Evolutionary conservation across 2,888 invertebrate genomes (phyloP), one percentile per base, ranked within the genome.

Genomic region (Galerucella calmariensis): DNA sequence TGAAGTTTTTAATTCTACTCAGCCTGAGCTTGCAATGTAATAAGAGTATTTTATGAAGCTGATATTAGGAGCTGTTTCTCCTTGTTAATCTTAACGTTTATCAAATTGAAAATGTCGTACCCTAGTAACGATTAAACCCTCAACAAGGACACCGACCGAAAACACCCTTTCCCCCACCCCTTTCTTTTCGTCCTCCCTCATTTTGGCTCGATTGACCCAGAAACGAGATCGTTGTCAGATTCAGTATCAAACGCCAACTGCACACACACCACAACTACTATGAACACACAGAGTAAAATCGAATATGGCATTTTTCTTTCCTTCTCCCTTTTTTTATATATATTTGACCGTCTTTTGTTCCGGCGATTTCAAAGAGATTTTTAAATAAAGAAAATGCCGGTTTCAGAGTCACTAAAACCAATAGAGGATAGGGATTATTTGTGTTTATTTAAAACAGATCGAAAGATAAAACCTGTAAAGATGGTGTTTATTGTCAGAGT

Each of bases 221-320:
- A 75, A 77, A 61, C 74, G 69, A 74, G 70, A 74, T 70, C 73
- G 69, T 76, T 76, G 71, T 74, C 62, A 66, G 72, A 72, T 72
- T 77, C 77, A 71, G 67, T 48, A 48, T 48, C 48, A 48, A 2
- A 77, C 67, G 70, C 74, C 74, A 73, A 58, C 74, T 72, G 71
- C 71, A 67, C 74, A 51, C 65, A 14, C 48, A n/a, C n/a, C 58
- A 41, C 58, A 48, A 44, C 46, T 46, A 44, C 46, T 65, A 65
- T 65, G 63, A 63, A 63, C 70, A 70, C 44, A 20, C 41, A 63
- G 35, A 27, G 20, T n/a, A 16, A 20, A 62, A 62, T 51, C 35
- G 51, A 53, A 56, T 56, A 71, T 44, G 63, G 4, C 27, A 14
- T 44, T 44, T 44, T 14, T 44, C 20, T 20, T 9, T 10, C 11